A percentile compares a stretch with the other conserved stretches of the same genome.
phyloP scores from a whole-genome alignment of 1,140 invertebrate species.

The Procambarus clarkii region DNA sequence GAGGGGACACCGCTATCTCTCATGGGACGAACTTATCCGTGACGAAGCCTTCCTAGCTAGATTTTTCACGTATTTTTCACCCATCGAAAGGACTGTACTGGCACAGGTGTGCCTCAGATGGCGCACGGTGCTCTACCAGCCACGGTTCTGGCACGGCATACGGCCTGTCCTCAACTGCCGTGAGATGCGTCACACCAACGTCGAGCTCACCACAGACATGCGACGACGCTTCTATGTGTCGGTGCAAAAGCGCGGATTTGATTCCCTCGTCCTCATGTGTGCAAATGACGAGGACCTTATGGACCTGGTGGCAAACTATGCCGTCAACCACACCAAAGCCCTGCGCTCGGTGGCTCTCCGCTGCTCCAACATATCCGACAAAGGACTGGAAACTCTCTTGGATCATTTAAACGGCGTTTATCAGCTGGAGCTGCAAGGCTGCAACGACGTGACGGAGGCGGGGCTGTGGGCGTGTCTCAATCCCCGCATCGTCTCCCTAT shows the following conservation, averaged over 20 bases:
- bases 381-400: slow-evolving; percentile 88
- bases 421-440: slow-evolving; percentile 92
- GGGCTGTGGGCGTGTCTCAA: slow-evolving; percentile 94
- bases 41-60: slow-evolving; percentile 89
- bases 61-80: slow-evolving; percentile 90
- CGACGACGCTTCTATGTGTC: slow-evolving; percentile 87
- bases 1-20: slow-evolving; percentile 75
- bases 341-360: slow-evolving; percentile 88
- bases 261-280: slow-evolving; percentile 87
- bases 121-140: slow-evolving; percentile 90
- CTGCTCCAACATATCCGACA: slow-evolving; percentile 91
- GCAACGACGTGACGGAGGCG: slow-evolving; percentile 96
- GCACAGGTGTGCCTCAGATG: slow-evolving; percentile 90
- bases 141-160: slow-evolving; percentile 89
- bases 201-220: slow-evolving; percentile 79
- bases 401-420: slow-evolving; percentile 85
- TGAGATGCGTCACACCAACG: slow-evolving; percentile 79
- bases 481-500: slow-evolving; percentile 91
- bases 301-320: slow-evolving; percentile 90
- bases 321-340: slow-evolving; percentile 85
- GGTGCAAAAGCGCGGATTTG: slow-evolving; percentile 89
- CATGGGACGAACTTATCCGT: slow-evolving; percentile 86
- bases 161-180: slow-evolving; percentile 89
- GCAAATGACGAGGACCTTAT: slow-evolving; percentile 92
- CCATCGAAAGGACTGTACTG: slow-evolving; percentile 83